Evolutionary conservation across 2,113 vertebrate genomes (phyloP), one percentile per base, ranked within the genome.

Genomic region (Neogobius melanostomus): DNA sequence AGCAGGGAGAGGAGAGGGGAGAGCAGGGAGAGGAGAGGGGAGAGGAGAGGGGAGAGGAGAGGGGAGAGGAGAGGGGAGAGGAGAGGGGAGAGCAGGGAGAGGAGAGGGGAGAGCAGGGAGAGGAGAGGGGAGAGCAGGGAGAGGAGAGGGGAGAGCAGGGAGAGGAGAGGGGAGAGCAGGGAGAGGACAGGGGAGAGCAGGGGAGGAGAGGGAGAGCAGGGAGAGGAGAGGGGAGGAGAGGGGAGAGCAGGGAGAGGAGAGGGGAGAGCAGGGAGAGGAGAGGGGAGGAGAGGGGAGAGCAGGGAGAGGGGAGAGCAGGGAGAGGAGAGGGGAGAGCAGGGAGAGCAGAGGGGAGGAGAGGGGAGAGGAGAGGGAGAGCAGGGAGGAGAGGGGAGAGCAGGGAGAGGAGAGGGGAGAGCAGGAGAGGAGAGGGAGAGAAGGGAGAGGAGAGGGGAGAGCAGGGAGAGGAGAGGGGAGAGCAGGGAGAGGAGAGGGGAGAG

Each of bases 1-100:
- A 50, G 77, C 60, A 60, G 71, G 63, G 68, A 56, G 68, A 65
- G 64, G 66, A 80, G 66, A 68, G 46, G 66, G 45, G 48, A 63
- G 66, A 36, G 16, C 21, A 60, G 51, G 16, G n/a, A 45, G 9
- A 5, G 36, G 54, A 69, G 65, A 78, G 16, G 45, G 65, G 16
- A 50, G 71, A 62, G 59, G 6, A 5, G 10, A 9, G 16, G n/a
- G 17, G 21, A 54, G 21, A 11, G 47, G 47, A 4, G 0, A 10
- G 16, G 8, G 10, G 8, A 54, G 52, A 17, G 16, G 49, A 50
- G 1, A 17, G 9, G 2, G 64, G 17, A 46, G 72, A 62, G 64
- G 72, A 12, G 56, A 64, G 77, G 64, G 1, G 7, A 15, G 21
- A n/a, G n/a, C 28, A 54, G 52, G 9, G 6, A 54, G 52, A 1